phyloP scores from a whole-genome alignment of 2,113 vertebrate species.

The Engraulis encrasicolus region DNA sequence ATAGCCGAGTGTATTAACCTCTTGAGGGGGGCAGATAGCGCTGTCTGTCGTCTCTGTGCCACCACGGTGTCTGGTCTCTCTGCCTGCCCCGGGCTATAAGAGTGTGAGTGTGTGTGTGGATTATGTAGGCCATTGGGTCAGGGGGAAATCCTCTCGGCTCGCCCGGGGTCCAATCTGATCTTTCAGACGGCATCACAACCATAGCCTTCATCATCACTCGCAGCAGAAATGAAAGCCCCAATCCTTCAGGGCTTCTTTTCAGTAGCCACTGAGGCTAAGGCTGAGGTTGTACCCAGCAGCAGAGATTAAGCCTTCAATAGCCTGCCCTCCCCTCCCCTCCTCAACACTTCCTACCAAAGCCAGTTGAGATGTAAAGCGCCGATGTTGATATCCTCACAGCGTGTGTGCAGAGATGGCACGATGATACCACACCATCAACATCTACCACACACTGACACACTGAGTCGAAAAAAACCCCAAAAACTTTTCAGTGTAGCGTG shows the following conservation, averaged over 20 bases:
- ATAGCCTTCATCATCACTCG: not conserved
- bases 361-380: not conserved
- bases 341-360: not conserved
- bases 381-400: not conserved
- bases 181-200: not conserved
- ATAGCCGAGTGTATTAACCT: not conserved
- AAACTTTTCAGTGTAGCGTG: not conserved
- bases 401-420: not conserved
- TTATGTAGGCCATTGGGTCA: not conserved
- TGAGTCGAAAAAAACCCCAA: too few species aligned
- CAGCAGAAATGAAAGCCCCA: not conserved
- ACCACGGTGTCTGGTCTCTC: not conserved
- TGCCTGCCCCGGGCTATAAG: not conserved
- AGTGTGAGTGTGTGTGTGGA: too few species aligned
- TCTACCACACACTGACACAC: not conserved
- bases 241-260: not conserved
- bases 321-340: too few species aligned
- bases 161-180: not conserved
- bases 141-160: constrained; percentile 1
- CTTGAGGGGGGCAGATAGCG: not conserved
- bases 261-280: too few species aligned
- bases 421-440: not conserved
- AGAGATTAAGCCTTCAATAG: too few species aligned
- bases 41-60: not conserved
- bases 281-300: too few species aligned